Evolutionary conservation across 2,113 vertebrate species (phyloP), one percentile per base, ranked within the genome.

Genomic region (Drymodes brunneopygia): DNA sequence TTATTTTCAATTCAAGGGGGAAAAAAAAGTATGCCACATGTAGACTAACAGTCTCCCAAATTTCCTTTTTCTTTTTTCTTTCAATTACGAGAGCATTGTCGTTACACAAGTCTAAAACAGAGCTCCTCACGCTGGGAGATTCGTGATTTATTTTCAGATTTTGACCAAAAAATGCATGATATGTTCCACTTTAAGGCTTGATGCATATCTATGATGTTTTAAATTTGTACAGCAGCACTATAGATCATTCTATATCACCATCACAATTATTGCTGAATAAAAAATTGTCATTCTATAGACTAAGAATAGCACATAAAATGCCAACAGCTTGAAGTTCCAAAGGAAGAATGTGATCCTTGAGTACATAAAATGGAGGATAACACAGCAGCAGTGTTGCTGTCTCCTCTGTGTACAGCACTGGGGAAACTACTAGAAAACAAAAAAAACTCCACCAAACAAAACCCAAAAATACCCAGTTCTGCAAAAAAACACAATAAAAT

Each of bases 41-140:
- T 90, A 77, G 85, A 88, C 89, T 56, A 86, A 74, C 73, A 65
- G 92, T 92, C 95, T 89, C 88, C 71, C n/a, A 95, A 62, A 89
- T 77, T 92, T 92, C 64, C 74, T 94, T 92, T 87, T 83, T 69
- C 79, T 86, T 92, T 92, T 71, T 94, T 80, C 87, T 84, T 69
- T 88, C 67, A 88, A 86, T 94, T 96, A 90, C 0, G 1, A 92
- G 25, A 45, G 18, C 56, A 92, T 67, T 94, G 79, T 86, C 51
- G 2, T 94, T 93, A 78, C 33, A 78, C 75, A 93, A 93, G 47
- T 7, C 42, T 75, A 77, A 95, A 89, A 42, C 54, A 3, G 4
- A 91, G 44, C 44, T 88, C 48, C 51, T 83, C 75, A 38, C 36
- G 71, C 64, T 77, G 38, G 10, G 62, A 94, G 42, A 86, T 62